Evolutionary conservation across 2,888 invertebrate species (phyloP), one percentile per base, ranked within the genome.

Genomic region (Apotomis capreana): DNA sequence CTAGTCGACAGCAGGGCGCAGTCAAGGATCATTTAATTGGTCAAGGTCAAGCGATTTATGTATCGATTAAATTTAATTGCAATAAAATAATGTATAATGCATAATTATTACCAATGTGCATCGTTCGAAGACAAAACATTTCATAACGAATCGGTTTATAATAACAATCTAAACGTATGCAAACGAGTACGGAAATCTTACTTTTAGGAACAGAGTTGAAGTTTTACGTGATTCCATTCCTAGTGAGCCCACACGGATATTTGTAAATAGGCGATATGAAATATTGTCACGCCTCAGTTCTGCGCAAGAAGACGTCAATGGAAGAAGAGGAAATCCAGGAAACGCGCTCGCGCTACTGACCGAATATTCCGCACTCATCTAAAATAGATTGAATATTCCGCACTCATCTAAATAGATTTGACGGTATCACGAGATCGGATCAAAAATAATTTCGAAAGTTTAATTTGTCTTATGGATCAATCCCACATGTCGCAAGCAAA

Each of bases 261-360:
- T 65, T 26, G 61, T 67, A 61, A 61, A 70, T 67, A 49, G 37
- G 26, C 60, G 15, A 61, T 67, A 67, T 70, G 60, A 70, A 61
- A 68, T 71, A 68, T 58, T 57, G 57, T 59, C 52, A 57, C 62
- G 57, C 62, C n/a, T 4, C n/a, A 65, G 57, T 49, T 74, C 69
- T 62, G 61, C 70, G 70, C 67, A 40, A 40, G 40, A 73, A 69
- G 55, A 55, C 71, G 73, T 71, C 67, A 73, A 54, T 40, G 37
- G 37, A 52, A 69, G 64, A 68, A 70, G 15, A 55, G 69, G 65
- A 70, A 68, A 52, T 61, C 52, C 52, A 26, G 26, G 26, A 26
- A 26, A 26, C 26, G 26, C 26, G 52, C 63, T 26, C 26, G 26
- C 26, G 52, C 63, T 26, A 49, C 63, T 58, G 67, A 51, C 37